Conservation (phyloP, 1,140 invertebrate genomes). For the Drosophila malerkotliana region DNA sequence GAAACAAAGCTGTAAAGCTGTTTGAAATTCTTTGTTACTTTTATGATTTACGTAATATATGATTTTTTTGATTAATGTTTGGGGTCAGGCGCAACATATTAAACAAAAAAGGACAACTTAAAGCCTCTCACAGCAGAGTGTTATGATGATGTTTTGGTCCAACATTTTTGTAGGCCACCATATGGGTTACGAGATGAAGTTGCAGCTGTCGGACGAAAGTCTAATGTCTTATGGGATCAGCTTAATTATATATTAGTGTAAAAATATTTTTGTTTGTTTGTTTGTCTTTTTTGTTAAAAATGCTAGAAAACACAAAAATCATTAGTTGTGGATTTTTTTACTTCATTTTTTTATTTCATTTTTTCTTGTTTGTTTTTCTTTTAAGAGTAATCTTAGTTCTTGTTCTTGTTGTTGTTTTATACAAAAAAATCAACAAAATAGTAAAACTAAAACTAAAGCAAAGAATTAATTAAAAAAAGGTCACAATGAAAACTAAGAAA, state of each 20-base stretch:
- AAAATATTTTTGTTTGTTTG: constrained; percentile 20
- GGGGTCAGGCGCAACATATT: constrained; percentile 18
- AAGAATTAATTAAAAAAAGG: constrained; percentile 53
- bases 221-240: constrained; percentile 43
- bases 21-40: constrained; percentile 27
- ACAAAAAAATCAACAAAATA: constrained; percentile 77
- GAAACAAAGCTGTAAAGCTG: constrained; percentile 42
- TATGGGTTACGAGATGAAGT: constrained; percentile 7
- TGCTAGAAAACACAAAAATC: constrained; percentile 44
- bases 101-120: constrained; percentile 7
- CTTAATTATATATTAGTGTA: constrained; percentile 34
- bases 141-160: constrained; percentile 27
- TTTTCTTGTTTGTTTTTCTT: constrained; percentile 60
- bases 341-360: constrained; percentile 65
- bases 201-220: constrained; percentile 36
- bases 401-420: constrained; percentile 62
- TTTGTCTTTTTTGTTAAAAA: constrained; percentile 38
- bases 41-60: constrained; percentile 10
- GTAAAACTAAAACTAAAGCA: constrained; percentile 73
- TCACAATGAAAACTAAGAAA: constrained; percentile 59
- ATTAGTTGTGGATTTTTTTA: constrained; percentile 43
- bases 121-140: constrained; percentile 9
- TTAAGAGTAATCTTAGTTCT: constrained; percentile 55
- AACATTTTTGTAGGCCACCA: constrained; percentile 24
- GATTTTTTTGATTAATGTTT: constrained; percentile 20